Evolutionary conservation across 2,113 vertebrate species (phyloP).

Genomic region (Pedetes capensis): DNA sequence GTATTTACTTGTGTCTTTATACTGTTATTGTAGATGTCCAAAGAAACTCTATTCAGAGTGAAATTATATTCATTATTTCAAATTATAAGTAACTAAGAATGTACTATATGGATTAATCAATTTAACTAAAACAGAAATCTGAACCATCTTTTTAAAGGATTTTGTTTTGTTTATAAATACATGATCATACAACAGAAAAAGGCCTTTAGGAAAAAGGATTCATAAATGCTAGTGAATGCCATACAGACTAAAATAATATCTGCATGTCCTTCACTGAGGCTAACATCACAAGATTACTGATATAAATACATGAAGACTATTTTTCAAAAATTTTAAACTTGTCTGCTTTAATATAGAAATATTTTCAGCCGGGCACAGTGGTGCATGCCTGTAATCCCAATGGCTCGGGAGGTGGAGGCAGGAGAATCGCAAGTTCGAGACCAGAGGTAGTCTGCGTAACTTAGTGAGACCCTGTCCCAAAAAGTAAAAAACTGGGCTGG

Average conservation of each 20-base stretch:
- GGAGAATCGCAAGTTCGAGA: too few species aligned
- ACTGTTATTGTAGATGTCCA: background rate
- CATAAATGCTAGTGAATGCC: background rate
- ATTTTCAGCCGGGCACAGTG: too few species aligned
- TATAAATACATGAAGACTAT: constrained; percentile 6
- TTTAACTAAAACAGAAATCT: constrained; percentile 9
- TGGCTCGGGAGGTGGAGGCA: too few species aligned
- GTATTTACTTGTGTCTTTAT: background rate
- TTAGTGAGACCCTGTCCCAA: too few species aligned
- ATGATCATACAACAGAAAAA: constrained; percentile 7
- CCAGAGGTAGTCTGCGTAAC: too few species aligned
- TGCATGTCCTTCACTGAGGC: background rate
- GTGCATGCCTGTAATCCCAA: too few species aligned
- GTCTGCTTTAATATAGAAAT: background rate
- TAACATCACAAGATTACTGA: background rate
- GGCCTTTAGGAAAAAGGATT: background rate
- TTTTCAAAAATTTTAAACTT: constrained; percentile 17
- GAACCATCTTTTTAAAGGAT: background rate
- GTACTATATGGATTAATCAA: background rate
- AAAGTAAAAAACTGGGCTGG: too few species aligned
- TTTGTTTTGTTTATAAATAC: constrained; percentile 12
- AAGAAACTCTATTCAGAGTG: background rate
- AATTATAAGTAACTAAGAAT: constrained; percentile 23
- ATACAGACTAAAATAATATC: background rate
- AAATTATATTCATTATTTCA: background rate